phyloP scores from a whole-genome alignment of 1,140 invertebrate species.

The Onthophagus taurus region DNA sequence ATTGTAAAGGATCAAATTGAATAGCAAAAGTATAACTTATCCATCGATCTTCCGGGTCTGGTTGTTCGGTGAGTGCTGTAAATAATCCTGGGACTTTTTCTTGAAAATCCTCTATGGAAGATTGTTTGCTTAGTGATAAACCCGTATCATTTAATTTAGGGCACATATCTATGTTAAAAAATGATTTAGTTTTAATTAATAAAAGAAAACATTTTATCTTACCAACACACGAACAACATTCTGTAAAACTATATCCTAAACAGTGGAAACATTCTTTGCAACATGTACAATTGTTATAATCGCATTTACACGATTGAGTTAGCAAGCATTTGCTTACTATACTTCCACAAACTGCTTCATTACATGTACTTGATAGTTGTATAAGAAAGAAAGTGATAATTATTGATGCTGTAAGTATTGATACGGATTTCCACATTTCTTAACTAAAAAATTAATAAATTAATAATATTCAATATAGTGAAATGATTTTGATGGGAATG shows the following conservation, averaged over 20 bases:
- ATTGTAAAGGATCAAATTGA: constrained; percentile 46
- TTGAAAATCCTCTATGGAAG: constrained; percentile 77
- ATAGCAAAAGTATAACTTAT: constrained; percentile 68
- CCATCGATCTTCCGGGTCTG: constrained; percentile 65
- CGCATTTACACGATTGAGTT: constrained; percentile 91
- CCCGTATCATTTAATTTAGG: constrained; percentile 72
- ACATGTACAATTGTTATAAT: constrained; percentile 79
- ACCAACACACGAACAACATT: constrained; percentile 95
- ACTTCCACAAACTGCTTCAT: constrained; percentile 84
- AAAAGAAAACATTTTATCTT: background rate
- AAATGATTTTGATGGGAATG: too few relatives aligned
- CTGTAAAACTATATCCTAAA: constrained; percentile 76
- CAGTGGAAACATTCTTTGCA: constrained; percentile 89
- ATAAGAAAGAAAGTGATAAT: constrained; percentile 13
- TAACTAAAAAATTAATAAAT: constrained; percentile 12
- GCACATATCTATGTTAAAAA: constrained; percentile 72
- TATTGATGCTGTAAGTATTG: constrained; percentile 10
- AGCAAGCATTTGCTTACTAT: constrained; percentile 94
- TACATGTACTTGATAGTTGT: constrained; percentile 44
- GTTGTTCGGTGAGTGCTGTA: constrained; percentile 65
- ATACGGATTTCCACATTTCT: constrained; percentile 17
- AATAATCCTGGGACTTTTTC: constrained; percentile 79
- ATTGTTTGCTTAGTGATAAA: constrained; percentile 60
- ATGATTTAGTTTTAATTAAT: constrained; percentile 7
- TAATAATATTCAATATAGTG: background rate